These are phyloP conservation scores for Trinectes maculatus DNA, from an alignment of 2,113 vertebrate species.

Conservation along the genomic window DNA sequence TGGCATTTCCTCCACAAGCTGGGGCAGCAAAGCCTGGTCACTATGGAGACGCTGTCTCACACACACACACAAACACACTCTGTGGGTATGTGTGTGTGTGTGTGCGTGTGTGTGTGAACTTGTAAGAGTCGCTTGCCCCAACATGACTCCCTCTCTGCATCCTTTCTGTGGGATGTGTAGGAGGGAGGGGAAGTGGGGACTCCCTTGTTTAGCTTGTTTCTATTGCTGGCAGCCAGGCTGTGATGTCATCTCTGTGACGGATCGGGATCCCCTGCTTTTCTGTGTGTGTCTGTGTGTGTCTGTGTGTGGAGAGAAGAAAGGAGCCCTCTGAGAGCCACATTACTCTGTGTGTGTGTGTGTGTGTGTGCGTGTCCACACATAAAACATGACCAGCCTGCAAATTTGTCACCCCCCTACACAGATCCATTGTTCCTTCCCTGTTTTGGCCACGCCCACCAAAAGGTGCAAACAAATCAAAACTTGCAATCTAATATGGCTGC, in stretches of 20 bases:
- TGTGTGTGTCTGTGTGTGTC: not conserved
- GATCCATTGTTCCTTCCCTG: not conserved
- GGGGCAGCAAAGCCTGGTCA: slow-evolving; percentile 44
- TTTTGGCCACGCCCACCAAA: no score
- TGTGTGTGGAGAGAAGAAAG: no score
- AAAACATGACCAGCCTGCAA: slow-evolving; percentile 63
- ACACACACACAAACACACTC: no score
- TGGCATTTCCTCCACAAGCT: slow-evolving; percentile 69
- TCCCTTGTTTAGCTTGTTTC: slow-evolving; percentile 66
- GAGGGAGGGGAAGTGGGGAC: slow-evolving; percentile 66
- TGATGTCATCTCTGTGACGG: slow-evolving; percentile 76
- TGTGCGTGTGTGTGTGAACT: slow-evolving; percentile 50
- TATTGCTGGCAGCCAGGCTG: slow-evolving; percentile 49
- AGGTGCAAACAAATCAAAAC: no score
- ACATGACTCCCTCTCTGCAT: slow-evolving; percentile 18
- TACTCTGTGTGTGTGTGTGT: not conserved
- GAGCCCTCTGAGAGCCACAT: no score
- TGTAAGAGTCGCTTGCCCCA: slow-evolving; percentile 38
- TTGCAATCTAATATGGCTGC: no score
- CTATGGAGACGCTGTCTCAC: slow-evolving; percentile 76
- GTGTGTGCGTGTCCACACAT: not conserved
- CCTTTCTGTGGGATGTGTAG: slow-evolving; percentile 34
- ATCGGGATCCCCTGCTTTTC: slow-evolving; percentile 71
- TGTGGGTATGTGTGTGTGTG: slow-evolving; percentile 49
- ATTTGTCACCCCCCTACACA: slow-evolving; percentile 20